phyloP scores from a whole-genome alignment of 2,797 vertebrate species.

The Onychomys arenicola region DNA sequence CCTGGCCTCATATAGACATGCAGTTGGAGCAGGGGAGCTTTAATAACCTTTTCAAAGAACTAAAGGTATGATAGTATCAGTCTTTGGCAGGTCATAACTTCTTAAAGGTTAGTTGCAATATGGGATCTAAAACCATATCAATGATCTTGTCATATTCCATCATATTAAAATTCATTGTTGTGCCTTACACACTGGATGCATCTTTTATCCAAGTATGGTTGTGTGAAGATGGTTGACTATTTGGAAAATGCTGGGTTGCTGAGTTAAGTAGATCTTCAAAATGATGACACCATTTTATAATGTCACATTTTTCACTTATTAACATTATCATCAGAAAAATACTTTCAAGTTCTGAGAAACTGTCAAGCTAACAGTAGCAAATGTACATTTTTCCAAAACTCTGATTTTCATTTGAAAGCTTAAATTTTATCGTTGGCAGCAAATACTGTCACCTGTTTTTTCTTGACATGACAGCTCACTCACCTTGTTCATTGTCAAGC shows the following conservation, averaged over 20 bases:
- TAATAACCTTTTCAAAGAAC: conserved; percentile 46
- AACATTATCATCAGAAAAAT: conserved; percentile 56
- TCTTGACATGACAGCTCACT: conserved; percentile 65
- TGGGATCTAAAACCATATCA: conserved; percentile 45
- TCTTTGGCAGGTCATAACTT: conserved; percentile 48
- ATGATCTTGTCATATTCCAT: not conserved
- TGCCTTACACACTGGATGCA: not conserved
- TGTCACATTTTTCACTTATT: conserved; percentile 52
- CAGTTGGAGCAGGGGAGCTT: not conserved
- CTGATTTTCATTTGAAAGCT: conserved; percentile 70
- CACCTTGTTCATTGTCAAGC: conserved; percentile 66
- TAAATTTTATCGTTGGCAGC: conserved; percentile 66
- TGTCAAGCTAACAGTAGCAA: conserved; percentile 57
- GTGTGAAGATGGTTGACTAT: conserved; percentile 36
- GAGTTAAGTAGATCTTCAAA: conserved; percentile 58
- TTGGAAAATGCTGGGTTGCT: conserved; percentile 55
- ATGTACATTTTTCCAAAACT: conserved; percentile 63
- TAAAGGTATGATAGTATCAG: not conserved
- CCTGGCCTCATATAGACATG: not conserved
- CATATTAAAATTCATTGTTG: conserved; percentile 35
- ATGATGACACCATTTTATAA: conserved; percentile 45
- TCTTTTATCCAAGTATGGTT: conserved; percentile 37
- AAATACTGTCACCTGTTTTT: conserved; percentile 75
- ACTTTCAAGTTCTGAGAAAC: conserved; percentile 53
- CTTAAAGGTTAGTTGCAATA: conserved; percentile 51